phyloP scores from a whole-genome alignment of 37 sponge, comb jelly and placozoan genomes.

The Spongia lamella region DNA sequence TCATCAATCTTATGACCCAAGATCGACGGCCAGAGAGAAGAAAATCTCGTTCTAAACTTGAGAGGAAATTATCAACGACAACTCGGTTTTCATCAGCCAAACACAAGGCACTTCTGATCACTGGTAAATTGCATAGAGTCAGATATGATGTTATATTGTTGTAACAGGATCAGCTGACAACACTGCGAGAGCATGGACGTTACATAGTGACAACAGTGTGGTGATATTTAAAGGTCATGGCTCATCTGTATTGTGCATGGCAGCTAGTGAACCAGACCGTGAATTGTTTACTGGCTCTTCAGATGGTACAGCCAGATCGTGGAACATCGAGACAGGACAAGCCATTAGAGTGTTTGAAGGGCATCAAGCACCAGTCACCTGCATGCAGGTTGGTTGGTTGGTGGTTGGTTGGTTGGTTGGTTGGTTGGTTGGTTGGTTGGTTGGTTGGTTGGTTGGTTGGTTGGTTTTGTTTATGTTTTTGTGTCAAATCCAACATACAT shows the following conservation, averaged over 20 bases:
- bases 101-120: constrained; percentile 40
- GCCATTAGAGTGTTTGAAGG: constrained; percentile 47
- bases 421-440: too few species aligned
- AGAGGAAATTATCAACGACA: constrained; percentile 13
- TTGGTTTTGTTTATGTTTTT: too few species aligned
- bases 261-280: constrained; percentile 25
- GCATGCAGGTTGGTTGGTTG: constrained; percentile 35
- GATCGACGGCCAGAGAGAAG: constrained; percentile 39
- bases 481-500: too few species aligned
- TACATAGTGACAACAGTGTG: constrained; percentile 19
- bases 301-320: constrained; percentile 58
- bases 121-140: neutral
- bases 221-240: constrained; percentile 46
- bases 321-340: constrained; percentile 65
- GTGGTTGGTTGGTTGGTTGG: too few species aligned
- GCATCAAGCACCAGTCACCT: constrained; percentile 45
- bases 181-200: constrained; percentile 47
- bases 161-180: constrained; percentile 49
- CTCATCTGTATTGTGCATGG: constrained; percentile 43
- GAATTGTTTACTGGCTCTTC: constrained; percentile 60
- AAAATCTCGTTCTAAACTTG: constrained; percentile 21
- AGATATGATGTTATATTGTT: neutral
- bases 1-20: constrained; percentile 34
- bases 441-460: too few species aligned
- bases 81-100: neutral